phyloP scores from a whole-genome alignment of 2,797 vertebrate genomes.

The Vultur gryphus region DNA sequence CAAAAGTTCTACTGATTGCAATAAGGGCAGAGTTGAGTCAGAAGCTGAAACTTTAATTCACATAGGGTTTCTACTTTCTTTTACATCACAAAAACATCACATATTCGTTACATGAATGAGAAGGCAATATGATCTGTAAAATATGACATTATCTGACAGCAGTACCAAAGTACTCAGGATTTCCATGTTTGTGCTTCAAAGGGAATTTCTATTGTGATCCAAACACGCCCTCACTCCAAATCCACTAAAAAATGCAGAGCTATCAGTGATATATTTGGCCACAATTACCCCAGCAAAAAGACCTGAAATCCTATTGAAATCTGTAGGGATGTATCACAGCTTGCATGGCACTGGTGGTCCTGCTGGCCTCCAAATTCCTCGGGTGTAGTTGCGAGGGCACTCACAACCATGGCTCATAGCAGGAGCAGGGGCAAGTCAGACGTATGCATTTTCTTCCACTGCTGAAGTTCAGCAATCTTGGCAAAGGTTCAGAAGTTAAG shows the following conservation, averaged over 20 bases:
- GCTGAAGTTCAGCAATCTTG: not conserved
- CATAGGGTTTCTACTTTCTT: not conserved
- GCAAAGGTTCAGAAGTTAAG: not conserved
- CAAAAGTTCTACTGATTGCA: not conserved
- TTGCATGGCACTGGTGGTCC: not conserved
- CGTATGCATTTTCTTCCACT: not conserved
- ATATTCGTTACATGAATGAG: not conserved
- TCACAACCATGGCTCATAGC: accelerated
- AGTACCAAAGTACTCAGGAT: not conserved
- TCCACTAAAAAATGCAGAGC: not conserved
- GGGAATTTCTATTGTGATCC: not conserved
- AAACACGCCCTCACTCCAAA: not conserved
- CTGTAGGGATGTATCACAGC: not conserved
- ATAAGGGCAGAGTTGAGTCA: not conserved
- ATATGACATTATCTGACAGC: not conserved
- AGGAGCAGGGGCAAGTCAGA: not conserved
- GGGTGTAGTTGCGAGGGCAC: not conserved
- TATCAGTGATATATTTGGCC: not conserved
- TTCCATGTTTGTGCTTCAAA: not conserved
- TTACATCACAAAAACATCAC: not conserved
- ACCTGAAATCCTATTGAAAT: not conserved
- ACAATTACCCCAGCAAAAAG: not conserved
- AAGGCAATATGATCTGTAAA: not conserved
- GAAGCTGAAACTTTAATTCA: not conserved
- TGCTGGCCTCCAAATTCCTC: not conserved